A percentile compares a stretch with the other conserved stretches of the same genome.
These are phyloP conservation scores for Nematolebias whitei DNA, from an alignment of 2,113 vertebrate genomes.

Conservation along the genomic window DNA sequence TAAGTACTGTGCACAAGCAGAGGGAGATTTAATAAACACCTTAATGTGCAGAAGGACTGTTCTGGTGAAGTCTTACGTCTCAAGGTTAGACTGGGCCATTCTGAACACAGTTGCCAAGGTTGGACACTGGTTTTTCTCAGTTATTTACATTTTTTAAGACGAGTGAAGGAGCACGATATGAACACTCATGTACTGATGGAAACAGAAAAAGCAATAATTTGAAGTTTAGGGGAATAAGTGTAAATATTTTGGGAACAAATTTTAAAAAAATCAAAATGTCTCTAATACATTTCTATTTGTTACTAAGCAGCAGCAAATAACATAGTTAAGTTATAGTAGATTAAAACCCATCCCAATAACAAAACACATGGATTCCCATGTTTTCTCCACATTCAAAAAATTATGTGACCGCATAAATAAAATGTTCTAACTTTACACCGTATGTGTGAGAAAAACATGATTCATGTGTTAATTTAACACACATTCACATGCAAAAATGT, in stretches of 20 bases:
- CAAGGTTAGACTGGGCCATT: conserved; percentile 20
- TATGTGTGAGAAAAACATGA: too few relatives aligned
- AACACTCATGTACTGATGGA: neutral
- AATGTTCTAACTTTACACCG: too few relatives aligned
- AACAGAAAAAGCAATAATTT: neutral
- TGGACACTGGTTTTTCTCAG: neutral
- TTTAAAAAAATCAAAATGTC: too few relatives aligned
- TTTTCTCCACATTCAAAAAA: too few relatives aligned
- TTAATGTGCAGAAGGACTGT: conserved; percentile 4
- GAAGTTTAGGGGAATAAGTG: neutral
- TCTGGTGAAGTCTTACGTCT: conserved; percentile 6
- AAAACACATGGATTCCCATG: too few relatives aligned
- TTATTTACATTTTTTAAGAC: neutral
- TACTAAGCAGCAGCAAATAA: too few relatives aligned
- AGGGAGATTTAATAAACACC: neutral
- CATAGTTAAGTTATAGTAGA: too few relatives aligned
- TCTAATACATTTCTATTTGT: neutral
- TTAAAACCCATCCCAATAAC: too few relatives aligned
- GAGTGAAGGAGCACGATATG: neutral
- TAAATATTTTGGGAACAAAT: too few relatives aligned
- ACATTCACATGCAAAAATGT: too few relatives aligned
- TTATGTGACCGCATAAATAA: too few relatives aligned
- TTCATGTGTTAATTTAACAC: too few relatives aligned
- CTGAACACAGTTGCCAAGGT: neutral
- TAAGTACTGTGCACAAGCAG: neutral